phyloP scores from a whole-genome alignment of 2,113 vertebrate genomes.

The Amphilophus citrinellus region DNA sequence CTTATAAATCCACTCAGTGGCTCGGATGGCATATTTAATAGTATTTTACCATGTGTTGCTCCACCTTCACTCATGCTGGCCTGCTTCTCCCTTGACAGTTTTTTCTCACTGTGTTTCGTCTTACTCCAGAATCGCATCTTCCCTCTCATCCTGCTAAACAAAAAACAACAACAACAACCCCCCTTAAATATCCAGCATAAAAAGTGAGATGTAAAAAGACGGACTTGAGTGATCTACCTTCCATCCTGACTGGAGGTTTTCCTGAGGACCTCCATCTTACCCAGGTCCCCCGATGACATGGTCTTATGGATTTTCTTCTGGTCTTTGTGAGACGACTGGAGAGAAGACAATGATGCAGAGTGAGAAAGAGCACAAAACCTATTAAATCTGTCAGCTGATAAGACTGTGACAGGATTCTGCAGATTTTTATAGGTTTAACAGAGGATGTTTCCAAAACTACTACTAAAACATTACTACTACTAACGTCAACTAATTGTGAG shows the following conservation, averaged over 20 bases:
- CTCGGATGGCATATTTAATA: not conserved
- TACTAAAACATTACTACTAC: not conserved
- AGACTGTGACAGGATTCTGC: not conserved
- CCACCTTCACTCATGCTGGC: constrained; percentile 81
- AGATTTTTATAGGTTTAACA: not conserved
- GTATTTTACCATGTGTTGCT: constrained; percentile 76
- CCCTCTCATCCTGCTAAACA: constrained; percentile 83
- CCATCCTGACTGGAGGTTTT: constrained; percentile 84
- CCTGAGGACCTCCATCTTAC: constrained; percentile 83
- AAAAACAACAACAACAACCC: not conserved
- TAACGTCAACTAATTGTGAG: not conserved
- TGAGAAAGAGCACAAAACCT: not conserved
- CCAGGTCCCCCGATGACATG: constrained; percentile 94
- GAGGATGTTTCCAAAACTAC: not conserved
- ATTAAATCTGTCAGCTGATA: not conserved
- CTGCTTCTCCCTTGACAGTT: constrained; percentile 83
- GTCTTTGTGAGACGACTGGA: constrained; percentile 81
- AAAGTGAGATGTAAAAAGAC: not conserved
- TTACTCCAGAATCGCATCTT: constrained; percentile 95
- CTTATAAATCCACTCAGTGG: not conserved
- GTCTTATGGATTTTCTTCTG: constrained; percentile 91
- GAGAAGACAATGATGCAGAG: constrained; percentile 57
- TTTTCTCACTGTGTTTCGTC: constrained; percentile 90
- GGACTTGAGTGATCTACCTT: constrained; percentile 80
- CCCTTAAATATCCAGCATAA: not conserved